These are phyloP conservation scores for Coptodon rendalli DNA, from an alignment of 2,113 vertebrate species.

Conservation along the genomic window DNA sequence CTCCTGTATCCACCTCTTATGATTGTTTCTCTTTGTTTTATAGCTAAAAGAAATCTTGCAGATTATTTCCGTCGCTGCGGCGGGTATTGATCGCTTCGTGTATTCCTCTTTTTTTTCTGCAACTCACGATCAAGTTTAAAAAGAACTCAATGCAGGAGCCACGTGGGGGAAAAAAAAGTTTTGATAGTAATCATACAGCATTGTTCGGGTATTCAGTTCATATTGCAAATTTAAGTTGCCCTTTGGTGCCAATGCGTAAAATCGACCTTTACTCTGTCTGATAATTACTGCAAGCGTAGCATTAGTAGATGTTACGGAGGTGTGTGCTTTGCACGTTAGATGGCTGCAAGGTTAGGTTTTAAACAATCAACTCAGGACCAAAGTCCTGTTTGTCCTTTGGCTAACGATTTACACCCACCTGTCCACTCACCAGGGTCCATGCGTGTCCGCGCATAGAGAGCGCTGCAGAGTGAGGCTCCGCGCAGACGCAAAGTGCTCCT, in stretches of 20 bases:
- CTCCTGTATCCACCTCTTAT: not conserved
- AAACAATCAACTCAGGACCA: constrained; percentile 11
- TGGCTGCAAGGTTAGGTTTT: not conserved
- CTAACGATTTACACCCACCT: constrained; percentile 61
- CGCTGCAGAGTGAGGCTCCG: not conserved
- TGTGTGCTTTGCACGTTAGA: not conserved
- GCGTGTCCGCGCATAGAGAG: not conserved
- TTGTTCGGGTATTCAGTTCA: not conserved
- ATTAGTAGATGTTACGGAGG: not conserved
- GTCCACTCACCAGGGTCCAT: not conserved
- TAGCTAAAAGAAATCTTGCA: not conserved
- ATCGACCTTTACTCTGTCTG: not conserved
- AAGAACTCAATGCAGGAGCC: not conserved
- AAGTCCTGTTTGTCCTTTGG: constrained; percentile 68
- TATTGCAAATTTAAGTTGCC: not conserved
- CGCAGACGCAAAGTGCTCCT: not conserved
- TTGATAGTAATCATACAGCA: too few species aligned
- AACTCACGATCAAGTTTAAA: not conserved
- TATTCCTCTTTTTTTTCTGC: not conserved
- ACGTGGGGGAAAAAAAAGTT: not conserved
- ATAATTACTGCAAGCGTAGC: not conserved
- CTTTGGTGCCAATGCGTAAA: not conserved
- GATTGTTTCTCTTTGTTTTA: not conserved
- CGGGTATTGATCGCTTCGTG: not conserved
- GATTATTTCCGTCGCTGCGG: not conserved